These are phyloP conservation scores for Bactericera cockerelli DNA, from an alignment of 1,140 invertebrate species.

Conservation along the genomic window DNA sequence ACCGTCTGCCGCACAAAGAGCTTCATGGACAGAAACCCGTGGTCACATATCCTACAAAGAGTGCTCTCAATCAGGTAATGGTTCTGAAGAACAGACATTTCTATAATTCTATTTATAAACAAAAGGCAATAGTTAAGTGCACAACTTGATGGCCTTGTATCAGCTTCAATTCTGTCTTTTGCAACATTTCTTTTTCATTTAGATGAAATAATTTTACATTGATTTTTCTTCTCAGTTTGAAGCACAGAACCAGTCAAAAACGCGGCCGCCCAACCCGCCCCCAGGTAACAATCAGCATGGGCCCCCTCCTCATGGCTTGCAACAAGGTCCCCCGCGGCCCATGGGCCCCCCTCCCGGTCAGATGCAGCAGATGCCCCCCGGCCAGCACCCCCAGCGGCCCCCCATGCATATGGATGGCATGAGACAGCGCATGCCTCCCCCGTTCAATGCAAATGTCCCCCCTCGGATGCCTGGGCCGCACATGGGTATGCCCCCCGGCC, in stretches of 20 bases:
- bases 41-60: constrained; percentile 89
- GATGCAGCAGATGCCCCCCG: constrained; percentile 37
- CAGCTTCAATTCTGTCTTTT: too few relatives aligned
- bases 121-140: too few relatives aligned
- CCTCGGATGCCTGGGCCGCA: constrained; percentile 18
- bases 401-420: constrained; percentile 27
- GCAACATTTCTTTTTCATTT: too few relatives aligned
- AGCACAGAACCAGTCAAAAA: constrained; percentile 61
- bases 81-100: constrained; percentile 4
- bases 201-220: too few relatives aligned
- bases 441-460: constrained; percentile 10
- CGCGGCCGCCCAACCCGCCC: constrained; percentile 50
- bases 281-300: constrained; percentile 36
- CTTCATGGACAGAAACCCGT: constrained; percentile 87
- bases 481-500: constrained; percentile 13
- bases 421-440: constrained; percentile 22
- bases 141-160: too few relatives aligned
- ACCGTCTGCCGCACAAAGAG: constrained; percentile 83
- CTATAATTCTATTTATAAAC: background rate
- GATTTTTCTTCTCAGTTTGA: constrained; percentile 68
- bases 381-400: constrained; percentile 21
- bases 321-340: constrained; percentile 25
- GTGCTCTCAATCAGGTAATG: constrained; percentile 49
- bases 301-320: constrained; percentile 5
- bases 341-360: constrained; percentile 32